Evolutionary conservation across 2,797 vertebrate species (phyloP).

Genomic region (Platyrinchus mystaceus): DNA sequence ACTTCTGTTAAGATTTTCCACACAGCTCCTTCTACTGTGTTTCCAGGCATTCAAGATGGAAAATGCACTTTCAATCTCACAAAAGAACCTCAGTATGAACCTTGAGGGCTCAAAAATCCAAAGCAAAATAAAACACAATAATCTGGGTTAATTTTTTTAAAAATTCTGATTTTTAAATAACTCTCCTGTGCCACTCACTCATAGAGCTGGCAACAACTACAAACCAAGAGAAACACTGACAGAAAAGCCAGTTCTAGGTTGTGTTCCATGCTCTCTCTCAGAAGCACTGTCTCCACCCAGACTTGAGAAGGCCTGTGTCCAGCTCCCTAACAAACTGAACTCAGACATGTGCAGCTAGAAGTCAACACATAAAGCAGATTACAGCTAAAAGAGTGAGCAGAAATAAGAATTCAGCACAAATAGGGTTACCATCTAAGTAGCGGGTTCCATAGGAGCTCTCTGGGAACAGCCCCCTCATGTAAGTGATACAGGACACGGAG

Average conservation of each 20-base stretch:
- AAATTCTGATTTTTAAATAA: background rate
- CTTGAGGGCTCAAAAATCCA: background rate
- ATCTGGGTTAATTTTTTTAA: background rate
- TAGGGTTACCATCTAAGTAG: constrained; percentile 83
- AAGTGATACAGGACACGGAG: constrained; percentile 89
- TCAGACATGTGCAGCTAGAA: background rate
- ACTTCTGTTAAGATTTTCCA: background rate
- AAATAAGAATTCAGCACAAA: background rate
- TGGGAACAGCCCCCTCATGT: constrained; percentile 91
- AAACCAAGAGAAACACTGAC: background rate
- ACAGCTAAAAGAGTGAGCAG: background rate
- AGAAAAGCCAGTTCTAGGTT: background rate
- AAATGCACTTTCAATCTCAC: background rate
- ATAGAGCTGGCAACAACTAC: background rate
- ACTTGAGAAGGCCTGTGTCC: background rate
- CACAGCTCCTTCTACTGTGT: background rate
- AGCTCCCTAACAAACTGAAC: background rate
- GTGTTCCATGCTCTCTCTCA: background rate
- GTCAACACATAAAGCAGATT: background rate
- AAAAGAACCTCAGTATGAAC: background rate
- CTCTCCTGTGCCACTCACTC: background rate
- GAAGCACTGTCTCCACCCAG: background rate
- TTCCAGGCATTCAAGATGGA: background rate
- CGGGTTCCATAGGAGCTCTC: constrained; percentile 88
- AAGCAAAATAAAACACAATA: background rate